Percentiles rank a stretch among this genome's conserved stretches.
These are phyloP conservation scores for Drosophila ohnishii DNA, from an alignment of 1,140 invertebrate species.

Conservation along the genomic window DNA sequence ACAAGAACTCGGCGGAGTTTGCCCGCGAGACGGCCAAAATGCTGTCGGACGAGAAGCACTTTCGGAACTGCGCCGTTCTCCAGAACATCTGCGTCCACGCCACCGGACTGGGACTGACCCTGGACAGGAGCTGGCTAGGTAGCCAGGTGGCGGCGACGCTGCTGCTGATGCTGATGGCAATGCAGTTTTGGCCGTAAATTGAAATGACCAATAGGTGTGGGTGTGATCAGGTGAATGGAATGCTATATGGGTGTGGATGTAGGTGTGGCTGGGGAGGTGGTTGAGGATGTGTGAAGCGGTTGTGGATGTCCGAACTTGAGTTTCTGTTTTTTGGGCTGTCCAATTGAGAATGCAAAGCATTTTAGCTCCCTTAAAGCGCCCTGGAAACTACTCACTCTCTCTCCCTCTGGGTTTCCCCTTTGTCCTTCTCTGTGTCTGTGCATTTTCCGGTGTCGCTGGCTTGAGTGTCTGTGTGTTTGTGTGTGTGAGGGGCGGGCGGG, in stretches of 20 bases:
- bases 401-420: neutral
- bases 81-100: conserved; percentile 60
- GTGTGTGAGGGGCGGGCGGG: conserved; percentile 40
- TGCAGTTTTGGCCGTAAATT: conserved; percentile 36
- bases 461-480: conserved; percentile 22
- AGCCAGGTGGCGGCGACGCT: conserved; percentile 22
- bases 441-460: conserved; percentile 39
- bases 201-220: conserved; percentile 17
- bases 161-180: conserved; percentile 17
- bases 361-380: conserved; percentile 5
- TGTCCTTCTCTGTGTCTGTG: conserved; percentile 26
- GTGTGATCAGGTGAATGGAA: conserved; percentile 10
- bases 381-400: conserved; percentile 7
- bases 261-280: conserved; percentile 1
- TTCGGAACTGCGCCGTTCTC: conserved; percentile 72
- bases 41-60: conserved; percentile 80
- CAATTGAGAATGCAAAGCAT: conserved; percentile 69
- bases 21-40: conserved; percentile 80
- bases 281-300: neutral
- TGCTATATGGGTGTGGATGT: conserved; percentile 14
- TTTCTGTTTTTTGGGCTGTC: conserved; percentile 35
- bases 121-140: conserved; percentile 15
- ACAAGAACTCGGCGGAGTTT: conserved; percentile 76
- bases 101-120: neutral
- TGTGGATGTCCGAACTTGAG: conserved; percentile 13